Conservation (phyloP, 2,888 invertebrate species). For the Aplocera efformata region DNA sequence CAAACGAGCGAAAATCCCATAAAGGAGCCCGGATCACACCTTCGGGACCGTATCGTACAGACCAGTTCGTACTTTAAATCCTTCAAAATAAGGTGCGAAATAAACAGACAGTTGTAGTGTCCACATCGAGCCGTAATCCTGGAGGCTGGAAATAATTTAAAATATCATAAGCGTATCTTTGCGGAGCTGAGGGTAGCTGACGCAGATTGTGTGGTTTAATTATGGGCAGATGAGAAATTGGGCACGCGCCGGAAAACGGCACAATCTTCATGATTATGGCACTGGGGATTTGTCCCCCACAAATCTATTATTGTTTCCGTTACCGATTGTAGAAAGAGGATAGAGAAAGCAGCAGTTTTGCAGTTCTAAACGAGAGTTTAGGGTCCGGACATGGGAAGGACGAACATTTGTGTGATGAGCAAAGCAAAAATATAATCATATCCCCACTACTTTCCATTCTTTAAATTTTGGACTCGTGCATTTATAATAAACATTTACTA, state of each 20-base stretch:
- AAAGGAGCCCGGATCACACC: conserved; percentile 25
- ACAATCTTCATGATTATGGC: no score
- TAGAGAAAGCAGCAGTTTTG: no score
- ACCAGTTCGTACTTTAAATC: conserved; percentile 1
- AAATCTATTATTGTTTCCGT: no score
- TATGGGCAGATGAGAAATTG: conserved; percentile 15
- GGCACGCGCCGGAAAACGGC: background rate
- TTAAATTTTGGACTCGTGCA: no score
- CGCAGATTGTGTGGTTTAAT: conserved; percentile 12
- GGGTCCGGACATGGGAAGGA: no score
- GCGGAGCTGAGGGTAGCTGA: conserved; percentile 22
- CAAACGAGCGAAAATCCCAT: conserved; percentile 32
- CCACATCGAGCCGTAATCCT: conserved; percentile 17
- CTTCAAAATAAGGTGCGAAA: conserved; percentile 6
- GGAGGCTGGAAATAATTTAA: conserved; percentile 24
- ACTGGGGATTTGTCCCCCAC: no score
- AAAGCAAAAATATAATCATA: no score
- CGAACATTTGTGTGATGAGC: no score
- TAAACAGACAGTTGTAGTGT: background rate
- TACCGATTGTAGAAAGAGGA: no score
- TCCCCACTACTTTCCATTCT: no score
- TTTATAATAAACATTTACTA: no score
- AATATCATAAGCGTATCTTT: conserved; percentile 24
- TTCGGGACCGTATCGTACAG: conserved; percentile 8
- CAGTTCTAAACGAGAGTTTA: no score